Evolutionary conservation across 2,888 invertebrate genomes (phyloP), one percentile per base, ranked within the genome.

Genomic region (Cantharis nigra): DNA sequence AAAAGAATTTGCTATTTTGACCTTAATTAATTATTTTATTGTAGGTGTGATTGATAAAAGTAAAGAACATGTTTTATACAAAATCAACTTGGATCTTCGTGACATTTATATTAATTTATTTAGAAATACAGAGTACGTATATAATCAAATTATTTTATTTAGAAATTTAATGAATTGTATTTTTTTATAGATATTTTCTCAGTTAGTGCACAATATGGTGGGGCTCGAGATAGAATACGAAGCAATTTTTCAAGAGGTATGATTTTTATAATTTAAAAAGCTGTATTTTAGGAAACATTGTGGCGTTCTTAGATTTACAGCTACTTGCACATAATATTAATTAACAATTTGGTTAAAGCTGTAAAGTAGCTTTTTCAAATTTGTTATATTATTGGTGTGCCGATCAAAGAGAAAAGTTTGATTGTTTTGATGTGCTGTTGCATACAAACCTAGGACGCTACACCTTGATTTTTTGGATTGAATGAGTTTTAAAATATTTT

Each of bases 81-180:
- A 49, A 49, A 49, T 49, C 49, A 49, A 65, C 70, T 16, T 65
- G 71, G 64, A 75, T 30, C 71, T 65, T 71, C 63, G 33, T 33
- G 49, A 75, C 64, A 63, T 62, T 75, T 20, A 28, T 75, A 16
- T 71, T 49, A 70, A 70, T 75, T 63, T 64, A 64, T 30, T 74
- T 75, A 75, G 75, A 70, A 65, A 16, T 75, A 63, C 70, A 70
- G 33, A 65, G 75, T 75, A 75, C 3, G 75, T 75, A 23, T 75
- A 64, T n/a, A 26, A 14, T 10, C 14, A 16, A 72, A 20, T 72
- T 49, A 10, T 33, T 65, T 16, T 69, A 20, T 20, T 49, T 73
- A 7, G 1, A 71, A 30, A 70, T 23, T 62, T 73, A 62, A 69
- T 63, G 11, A 20, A 63, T 11, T 63, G 11, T n/a, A 63, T 73